Base-by-base conservation (phyloP, 2,888 invertebrate genomes). In the Drosophila stalkeri region DNA sequence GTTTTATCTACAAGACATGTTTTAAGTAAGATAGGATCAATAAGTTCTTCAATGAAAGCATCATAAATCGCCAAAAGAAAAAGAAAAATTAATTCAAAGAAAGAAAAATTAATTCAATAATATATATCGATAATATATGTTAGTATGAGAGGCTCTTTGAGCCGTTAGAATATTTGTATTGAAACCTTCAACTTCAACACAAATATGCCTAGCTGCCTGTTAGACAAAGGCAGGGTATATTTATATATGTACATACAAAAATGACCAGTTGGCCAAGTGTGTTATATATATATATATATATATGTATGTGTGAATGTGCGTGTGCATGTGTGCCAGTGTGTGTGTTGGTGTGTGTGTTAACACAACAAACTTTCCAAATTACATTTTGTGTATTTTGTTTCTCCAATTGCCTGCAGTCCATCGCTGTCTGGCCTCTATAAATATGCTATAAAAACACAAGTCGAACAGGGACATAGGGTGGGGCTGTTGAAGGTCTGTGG, bases 311-410 rank as follows among this genome's bases (percentile, higher is more conserved):
- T 1, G 18, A 35, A n/a, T 41, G 33, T 43, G 43, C 39, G n/a
- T 54, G 27, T 52, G 20, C n/a, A n/a, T 35, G 27, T 47, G 39
- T 65, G 49, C 18, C 2, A 7, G 20, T 47, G 37, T 31, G 37
- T 31, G 20, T 65, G 37, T 56, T 33, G 52, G 18, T 69, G 56
- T 68, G 61, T 65, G 69, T 52, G 76, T 82, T 82, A 70, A 77
- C 75, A 81, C 72, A 75, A 75, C 77, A 85, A 89, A 91, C 80
- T 90, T 90, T 85, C 76, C 76, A 90, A 91, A 91, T 91, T 86
- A 77, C 78, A 81, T 83, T 81, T 84, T 77, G 76, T 67, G 54
- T 77, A 60, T 64, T 63, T 67, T 75, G 60, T 63, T 63, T 68
- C 57, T 59, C 62, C 62, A 59, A 61, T 68, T 60, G 69, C 51